Conservation (phyloP, 2,888 invertebrate genomes). For the Caenorhabditis sp. region DNA sequence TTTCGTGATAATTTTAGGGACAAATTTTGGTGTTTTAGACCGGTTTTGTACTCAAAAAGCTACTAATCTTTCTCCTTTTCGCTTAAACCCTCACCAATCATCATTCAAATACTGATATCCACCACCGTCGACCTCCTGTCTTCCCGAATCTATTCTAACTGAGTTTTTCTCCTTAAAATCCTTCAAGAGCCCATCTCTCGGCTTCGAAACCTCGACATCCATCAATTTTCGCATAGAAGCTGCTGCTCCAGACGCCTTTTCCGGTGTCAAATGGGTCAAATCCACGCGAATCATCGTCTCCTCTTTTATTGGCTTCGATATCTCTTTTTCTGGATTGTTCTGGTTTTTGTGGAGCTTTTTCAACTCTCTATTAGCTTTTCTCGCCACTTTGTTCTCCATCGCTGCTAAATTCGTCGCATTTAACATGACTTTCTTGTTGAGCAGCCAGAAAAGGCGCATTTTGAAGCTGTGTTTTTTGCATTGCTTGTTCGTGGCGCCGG, state of each 20-base stretch:
- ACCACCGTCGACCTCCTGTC: not conserved
- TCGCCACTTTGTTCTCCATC: not conserved
- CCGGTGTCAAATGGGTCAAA: too few relatives aligned
- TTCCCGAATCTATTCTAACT: not conserved
- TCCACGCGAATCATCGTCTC: not conserved
- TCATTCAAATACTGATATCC: conserved; percentile 43
- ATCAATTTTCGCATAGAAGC: not conserved
- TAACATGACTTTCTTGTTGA: not conserved
- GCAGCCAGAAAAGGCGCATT: not conserved
- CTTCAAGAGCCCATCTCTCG: too few relatives aligned
- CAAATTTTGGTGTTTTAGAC: not conserved
- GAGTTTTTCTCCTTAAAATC: not conserved
- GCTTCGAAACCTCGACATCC: not conserved
- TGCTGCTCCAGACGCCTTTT: too few relatives aligned
- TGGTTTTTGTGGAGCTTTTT: not conserved
- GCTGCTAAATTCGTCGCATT: not conserved
- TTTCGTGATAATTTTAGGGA: too few relatives aligned
- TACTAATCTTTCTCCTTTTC: not conserved
- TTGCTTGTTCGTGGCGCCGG: not conserved
- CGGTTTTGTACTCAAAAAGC: not conserved
- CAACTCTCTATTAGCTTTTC: not conserved
- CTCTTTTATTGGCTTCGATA: too few relatives aligned
- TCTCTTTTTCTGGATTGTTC: too few relatives aligned
- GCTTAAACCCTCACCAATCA: conserved; percentile 4
- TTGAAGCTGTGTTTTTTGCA: conserved; percentile 1